These are phyloP conservation scores for Melieria omissa DNA, from an alignment of 2,888 invertebrate genomes.

Conservation along the genomic window DNA sequence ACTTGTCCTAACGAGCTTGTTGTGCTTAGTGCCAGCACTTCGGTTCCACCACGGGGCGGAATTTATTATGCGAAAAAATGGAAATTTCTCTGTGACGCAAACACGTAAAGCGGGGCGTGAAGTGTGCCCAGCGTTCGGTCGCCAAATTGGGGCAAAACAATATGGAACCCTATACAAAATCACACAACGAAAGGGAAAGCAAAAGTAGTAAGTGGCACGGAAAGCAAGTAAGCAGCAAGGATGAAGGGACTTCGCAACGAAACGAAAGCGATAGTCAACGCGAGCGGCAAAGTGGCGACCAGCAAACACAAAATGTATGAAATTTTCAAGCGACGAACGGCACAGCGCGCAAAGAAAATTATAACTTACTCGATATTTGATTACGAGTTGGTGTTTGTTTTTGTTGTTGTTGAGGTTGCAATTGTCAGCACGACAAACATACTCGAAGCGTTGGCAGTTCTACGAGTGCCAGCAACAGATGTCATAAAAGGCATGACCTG, in stretches of 20 bases:
- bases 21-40: background rate
- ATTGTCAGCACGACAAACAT: no score
- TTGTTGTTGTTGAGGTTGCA: conserved; percentile 1
- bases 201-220: no score
- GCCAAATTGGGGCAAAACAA: no score
- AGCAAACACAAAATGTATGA: no score
- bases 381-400: conserved; percentile 17
- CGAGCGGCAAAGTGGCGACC: background rate
- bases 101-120: no score
- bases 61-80: conserved; percentile 24
- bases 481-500: conserved; percentile 38
- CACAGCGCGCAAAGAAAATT: conserved; percentile 14
- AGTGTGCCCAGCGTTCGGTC: no score
- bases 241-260: background rate
- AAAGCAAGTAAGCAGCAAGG: no score
- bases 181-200: no score
- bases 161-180: no score
- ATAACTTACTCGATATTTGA: conserved; percentile 30
- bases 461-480: conserved; percentile 34
- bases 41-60: conserved; percentile 9
- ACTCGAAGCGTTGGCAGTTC: background rate
- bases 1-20: background rate
- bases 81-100: background rate
- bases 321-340: background rate
- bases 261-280: background rate